Evolutionary conservation across 2,888 invertebrate genomes (phyloP).

Genomic region (Andrena haemorrhoa): DNA sequence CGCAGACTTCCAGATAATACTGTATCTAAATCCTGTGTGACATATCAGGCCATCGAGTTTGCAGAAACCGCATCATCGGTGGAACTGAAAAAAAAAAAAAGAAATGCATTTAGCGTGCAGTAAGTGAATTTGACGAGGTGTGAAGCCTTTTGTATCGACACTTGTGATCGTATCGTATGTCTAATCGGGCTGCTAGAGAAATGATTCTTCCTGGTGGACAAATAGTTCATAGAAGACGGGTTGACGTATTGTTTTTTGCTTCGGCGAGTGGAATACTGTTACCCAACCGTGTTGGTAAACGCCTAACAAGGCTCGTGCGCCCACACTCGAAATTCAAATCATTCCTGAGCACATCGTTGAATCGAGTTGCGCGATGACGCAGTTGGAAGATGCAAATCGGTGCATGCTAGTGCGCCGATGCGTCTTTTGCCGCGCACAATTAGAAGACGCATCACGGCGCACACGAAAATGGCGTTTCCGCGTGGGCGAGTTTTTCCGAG

Average conservation of each 20-base stretch:
- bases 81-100: not conserved
- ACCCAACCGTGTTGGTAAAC: constrained; percentile 8
- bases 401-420: constrained; percentile 26
- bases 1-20: not conserved
- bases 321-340: constrained; percentile 74
- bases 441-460: constrained; percentile 49
- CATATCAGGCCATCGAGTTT: not conserved
- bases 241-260: not conserved
- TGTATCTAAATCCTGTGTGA: not conserved
- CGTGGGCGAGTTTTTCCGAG: constrained; percentile 56
- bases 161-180: no score
- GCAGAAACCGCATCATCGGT: not conserved
- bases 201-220: not conserved
- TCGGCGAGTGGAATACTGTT: not conserved
- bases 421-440: constrained; percentile 54
- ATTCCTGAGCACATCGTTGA: constrained; percentile 55
- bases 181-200: no score
- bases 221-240: not conserved
- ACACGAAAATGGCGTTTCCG: constrained; percentile 63
- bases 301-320: constrained; percentile 70
- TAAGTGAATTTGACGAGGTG: not conserved
- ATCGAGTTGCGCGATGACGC: constrained; percentile 65
- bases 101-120: not conserved
- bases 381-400: constrained; percentile 67
- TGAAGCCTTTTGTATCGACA: no score